Conservation (phyloP, 2,113 vertebrate species). For the Acrocephalus arundinaceus region DNA sequence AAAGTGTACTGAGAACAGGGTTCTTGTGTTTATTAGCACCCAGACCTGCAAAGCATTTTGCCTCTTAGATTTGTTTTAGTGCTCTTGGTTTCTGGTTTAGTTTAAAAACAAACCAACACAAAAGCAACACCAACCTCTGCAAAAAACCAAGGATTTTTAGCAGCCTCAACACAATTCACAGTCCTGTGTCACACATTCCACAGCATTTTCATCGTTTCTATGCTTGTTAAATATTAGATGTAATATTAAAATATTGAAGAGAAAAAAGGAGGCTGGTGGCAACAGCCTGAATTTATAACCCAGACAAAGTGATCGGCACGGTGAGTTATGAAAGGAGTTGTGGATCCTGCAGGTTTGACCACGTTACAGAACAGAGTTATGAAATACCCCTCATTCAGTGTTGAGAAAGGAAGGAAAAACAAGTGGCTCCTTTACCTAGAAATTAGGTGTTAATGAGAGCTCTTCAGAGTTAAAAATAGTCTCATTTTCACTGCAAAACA, state of each 20-base stretch:
- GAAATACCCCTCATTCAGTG: not conserved
- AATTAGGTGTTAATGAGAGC: not conserved
- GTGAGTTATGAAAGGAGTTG: constrained; percentile 1
- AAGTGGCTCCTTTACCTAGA: not conserved
- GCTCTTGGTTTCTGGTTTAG: not conserved
- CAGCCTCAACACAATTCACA: not conserved
- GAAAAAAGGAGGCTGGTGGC: constrained; percentile 15
- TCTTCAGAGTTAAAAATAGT: not conserved
- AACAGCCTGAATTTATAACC: constrained; percentile 13
- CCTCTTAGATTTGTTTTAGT: not conserved
- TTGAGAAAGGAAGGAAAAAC: not conserved
- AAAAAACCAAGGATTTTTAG: not conserved
- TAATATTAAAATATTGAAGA: constrained; percentile 51
- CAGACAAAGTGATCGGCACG: not conserved
- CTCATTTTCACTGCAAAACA: not conserved
- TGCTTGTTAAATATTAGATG: constrained; percentile 44
- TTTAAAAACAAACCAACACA: not conserved
- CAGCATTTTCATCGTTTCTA: not conserved
- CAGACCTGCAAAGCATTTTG: not conserved
- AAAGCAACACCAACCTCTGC: not conserved
- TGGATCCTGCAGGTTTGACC: not conserved
- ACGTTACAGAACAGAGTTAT: not conserved
- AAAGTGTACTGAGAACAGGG: not conserved
- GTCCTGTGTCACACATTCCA: not conserved
- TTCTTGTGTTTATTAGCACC: constrained; percentile 13